Evolutionary conservation across 1,140 invertebrate species (phyloP).

Genomic region (Penaeus japonicus): DNA sequence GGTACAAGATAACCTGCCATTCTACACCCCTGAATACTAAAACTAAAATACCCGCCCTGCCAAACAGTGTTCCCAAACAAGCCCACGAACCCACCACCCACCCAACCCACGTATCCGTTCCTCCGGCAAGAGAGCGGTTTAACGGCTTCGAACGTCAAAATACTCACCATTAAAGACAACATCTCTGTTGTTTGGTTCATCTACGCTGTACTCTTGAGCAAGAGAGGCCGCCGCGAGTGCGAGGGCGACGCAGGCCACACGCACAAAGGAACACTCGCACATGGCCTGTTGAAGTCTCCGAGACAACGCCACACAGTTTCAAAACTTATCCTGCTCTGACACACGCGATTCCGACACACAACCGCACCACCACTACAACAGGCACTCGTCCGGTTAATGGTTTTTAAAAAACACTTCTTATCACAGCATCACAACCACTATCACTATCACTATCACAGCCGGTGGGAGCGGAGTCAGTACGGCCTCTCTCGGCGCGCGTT

Average conservation of each 20-base stretch:
- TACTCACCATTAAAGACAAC: slow-evolving; percentile 20
- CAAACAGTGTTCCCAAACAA: too few species aligned
- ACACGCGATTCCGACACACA: not conserved
- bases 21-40: too few species aligned
- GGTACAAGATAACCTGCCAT: too few species aligned
- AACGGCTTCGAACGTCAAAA: not conserved
- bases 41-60: too few species aligned
- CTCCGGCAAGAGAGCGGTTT: too few species aligned
- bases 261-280: slow-evolving; percentile 54
- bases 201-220: slow-evolving; percentile 29
- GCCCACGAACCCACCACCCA: too few species aligned
- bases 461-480: not conserved
- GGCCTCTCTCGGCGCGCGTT: slow-evolving; percentile 6
- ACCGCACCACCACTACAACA: not conserved
- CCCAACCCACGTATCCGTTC: too few species aligned
- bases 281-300: slow-evolving; percentile 52
- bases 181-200: not conserved
- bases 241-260: not conserved
- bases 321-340: not conserved
- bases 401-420: slow-evolving; percentile 7
- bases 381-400: not conserved
- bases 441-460: slow-evolving; percentile 23
- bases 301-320: not conserved
- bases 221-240: slow-evolving; percentile 6
- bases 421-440: slow-evolving; percentile 26